phyloP scores from a whole-genome alignment of 2,888 invertebrate species.

The Eupithecia exiguata region DNA sequence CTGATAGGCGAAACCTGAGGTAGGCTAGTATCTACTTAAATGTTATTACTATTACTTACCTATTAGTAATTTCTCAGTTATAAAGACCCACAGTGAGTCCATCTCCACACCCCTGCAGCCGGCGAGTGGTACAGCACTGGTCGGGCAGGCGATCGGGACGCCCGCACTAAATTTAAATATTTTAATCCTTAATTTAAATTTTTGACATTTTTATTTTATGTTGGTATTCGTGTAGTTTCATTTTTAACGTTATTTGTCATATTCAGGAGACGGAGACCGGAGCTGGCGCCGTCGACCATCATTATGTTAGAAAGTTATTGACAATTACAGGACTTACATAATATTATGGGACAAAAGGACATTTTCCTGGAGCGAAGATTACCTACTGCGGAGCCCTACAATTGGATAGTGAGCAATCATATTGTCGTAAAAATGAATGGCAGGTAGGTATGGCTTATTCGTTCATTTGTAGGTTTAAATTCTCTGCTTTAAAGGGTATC shows the following conservation, averaged over 20 bases:
- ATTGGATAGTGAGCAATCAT: conserved; percentile 27
- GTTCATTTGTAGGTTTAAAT: background rate
- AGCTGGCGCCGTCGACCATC: conserved; percentile 72
- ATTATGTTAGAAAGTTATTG: conserved; percentile 63
- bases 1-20: no score
- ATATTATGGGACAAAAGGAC: conserved; percentile 42
- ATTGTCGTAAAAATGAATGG: conserved; percentile 16
- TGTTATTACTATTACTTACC: no score
- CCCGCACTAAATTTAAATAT: conserved; percentile 84
- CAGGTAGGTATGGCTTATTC: background rate
- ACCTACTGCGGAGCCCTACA: conserved; percentile 19
- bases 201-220: conserved; percentile 85
- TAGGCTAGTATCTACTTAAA: no score
- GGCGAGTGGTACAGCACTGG: conserved; percentile 37
- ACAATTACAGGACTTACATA: conserved; percentile 51
- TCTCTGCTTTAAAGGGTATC: background rate
- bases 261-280: conserved; percentile 73
- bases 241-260: conserved; percentile 84
- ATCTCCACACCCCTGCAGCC: conserved; percentile 51
- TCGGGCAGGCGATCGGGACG: conserved; percentile 66
- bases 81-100: conserved; percentile 39
- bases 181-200: conserved; percentile 85
- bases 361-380: conserved; percentile 36
- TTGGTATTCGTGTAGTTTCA: conserved; percentile 83
- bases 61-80: background rate